phyloP scores from a whole-genome alignment of 2,888 invertebrate species.

The Holacanthella duospinosa region DNA sequence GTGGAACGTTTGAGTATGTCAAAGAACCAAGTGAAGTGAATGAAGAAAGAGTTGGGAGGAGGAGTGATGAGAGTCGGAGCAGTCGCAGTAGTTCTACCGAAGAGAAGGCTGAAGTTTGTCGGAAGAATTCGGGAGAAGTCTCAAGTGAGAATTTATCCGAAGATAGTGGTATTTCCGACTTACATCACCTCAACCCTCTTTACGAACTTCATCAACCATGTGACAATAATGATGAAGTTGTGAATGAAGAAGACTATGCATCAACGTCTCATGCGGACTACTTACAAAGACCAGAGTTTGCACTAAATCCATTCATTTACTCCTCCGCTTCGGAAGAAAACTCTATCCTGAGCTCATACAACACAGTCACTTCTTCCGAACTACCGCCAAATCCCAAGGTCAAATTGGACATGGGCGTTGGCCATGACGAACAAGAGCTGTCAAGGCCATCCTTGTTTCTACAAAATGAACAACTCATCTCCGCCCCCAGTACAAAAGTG shows the following conservation, averaged over 20 bases:
- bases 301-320: slow-evolving; percentile 37
- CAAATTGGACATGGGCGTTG: not conserved
- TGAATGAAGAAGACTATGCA: slow-evolving; percentile 15
- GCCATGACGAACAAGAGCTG: not conserved
- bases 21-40: slow-evolving; percentile 17
- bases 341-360: not conserved
- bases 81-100: not conserved
- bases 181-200: too few relatives aligned
- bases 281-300: slow-evolving; percentile 29
- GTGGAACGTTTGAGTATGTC: slow-evolving; percentile 21
- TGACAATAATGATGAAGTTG: not conserved
- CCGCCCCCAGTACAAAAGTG: not conserved
- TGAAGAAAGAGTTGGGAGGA: not conserved
- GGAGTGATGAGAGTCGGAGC: not conserved
- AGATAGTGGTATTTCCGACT: slow-evolving; percentile 34
- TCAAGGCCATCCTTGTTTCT: not conserved
- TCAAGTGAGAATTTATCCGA: slow-evolving; percentile 36
- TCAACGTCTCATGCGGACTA: slow-evolving; percentile 15
- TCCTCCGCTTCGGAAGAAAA: slow-evolving; percentile 28
- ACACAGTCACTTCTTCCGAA: not conserved
- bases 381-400: not conserved
- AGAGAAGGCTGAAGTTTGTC: slow-evolving; percentile 4
- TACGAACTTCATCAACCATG: too few relatives aligned
- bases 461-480: not conserved
- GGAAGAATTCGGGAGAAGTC: slow-evolving; percentile 19